These are phyloP conservation scores for Nothocercus julius DNA, from an alignment of 2,113 vertebrate species.

Conservation along the genomic window DNA sequence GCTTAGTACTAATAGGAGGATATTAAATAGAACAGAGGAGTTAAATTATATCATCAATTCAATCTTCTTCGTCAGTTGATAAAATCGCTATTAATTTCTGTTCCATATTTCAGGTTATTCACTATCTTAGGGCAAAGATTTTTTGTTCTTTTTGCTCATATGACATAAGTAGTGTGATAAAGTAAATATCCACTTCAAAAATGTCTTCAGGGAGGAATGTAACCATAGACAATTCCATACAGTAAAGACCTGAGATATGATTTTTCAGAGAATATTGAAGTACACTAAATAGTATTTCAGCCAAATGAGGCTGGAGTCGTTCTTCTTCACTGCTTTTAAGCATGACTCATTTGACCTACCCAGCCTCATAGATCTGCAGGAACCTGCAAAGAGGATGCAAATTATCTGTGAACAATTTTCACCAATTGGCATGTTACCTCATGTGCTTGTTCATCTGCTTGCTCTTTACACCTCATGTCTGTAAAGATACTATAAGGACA, in stretches of 20 bases:
- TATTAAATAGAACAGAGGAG: conserved; percentile 48
- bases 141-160: not conserved
- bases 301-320: rapidly evolving
- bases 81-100: conserved; percentile 58
- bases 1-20: conserved; percentile 39
- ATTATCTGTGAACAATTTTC: not conserved
- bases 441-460: not conserved
- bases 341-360: rapidly evolving
- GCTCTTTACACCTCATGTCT: not conserved
- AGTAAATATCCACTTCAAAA: conserved; percentile 25
- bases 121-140: not conserved
- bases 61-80: conserved; percentile 56
- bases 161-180: not conserved
- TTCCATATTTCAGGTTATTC: conserved; percentile 22
- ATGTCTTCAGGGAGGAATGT: conserved; percentile 2
- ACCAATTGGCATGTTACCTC: not conserved
- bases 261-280: not conserved
- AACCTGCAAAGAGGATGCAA: not conserved
- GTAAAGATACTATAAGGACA: not conserved
- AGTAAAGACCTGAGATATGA: not conserved
- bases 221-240: not conserved
- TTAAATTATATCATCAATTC: conserved; percentile 68
- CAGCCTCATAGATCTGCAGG: not conserved
- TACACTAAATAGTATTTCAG: not conserved
- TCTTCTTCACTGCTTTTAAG: not conserved